Percentiles rank a stretch among this genome's conserved stretches.
Evolutionary conservation across 2,113 vertebrate genomes (phyloP).

Genomic region (Boulengeromyrus knoepffleri): DNA sequence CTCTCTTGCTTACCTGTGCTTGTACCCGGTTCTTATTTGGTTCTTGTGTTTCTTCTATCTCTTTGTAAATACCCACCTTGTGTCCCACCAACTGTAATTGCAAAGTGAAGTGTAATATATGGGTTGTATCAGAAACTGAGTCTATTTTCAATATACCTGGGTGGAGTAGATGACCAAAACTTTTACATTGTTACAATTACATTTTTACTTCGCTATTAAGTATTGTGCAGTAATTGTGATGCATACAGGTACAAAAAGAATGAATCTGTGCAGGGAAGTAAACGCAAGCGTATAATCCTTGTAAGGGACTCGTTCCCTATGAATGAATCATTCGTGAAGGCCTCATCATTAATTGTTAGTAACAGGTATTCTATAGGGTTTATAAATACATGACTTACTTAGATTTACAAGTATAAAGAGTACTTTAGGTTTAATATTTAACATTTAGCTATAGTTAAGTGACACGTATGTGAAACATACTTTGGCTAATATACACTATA

Average conservation of each 20-base stretch:
- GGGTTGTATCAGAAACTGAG: no score
- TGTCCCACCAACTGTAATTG: background rate
- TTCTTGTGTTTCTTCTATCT: background rate
- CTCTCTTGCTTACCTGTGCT: background rate
- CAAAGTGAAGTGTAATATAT: background rate
- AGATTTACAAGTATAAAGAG: background rate
- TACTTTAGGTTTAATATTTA: background rate
- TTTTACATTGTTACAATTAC: background rate
- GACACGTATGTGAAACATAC: background rate
- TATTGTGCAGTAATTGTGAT: background rate
- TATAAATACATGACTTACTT: background rate
- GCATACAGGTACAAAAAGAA: background rate
- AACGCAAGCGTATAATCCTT: background rate
- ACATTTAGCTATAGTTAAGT: background rate
- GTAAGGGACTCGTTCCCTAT: background rate
- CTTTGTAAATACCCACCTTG: background rate
- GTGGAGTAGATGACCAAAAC: background rate
- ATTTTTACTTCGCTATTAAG: background rate
- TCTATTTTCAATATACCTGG: no score
- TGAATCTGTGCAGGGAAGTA: background rate
- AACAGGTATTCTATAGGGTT: background rate
- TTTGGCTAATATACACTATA: background rate
- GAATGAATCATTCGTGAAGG: background rate
- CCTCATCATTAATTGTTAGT: background rate
- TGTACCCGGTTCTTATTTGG: background rate